Base-by-base conservation (phyloP, 2,113 vertebrate species). In the Pithys albifrons region DNA sequence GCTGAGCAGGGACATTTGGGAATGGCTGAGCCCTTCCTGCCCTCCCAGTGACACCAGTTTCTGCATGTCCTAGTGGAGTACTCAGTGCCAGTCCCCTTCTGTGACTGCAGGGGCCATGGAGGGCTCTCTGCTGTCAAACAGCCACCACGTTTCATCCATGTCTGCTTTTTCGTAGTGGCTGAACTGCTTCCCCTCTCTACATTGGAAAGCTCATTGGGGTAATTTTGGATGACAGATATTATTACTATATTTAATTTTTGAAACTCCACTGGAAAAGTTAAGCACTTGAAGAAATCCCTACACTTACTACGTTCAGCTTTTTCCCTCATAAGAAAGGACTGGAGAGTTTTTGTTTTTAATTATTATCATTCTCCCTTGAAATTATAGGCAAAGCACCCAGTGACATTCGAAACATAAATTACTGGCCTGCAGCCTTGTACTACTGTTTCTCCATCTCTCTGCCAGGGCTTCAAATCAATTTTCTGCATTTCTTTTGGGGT, bases 321-420 rank as follows among this genome's bases (percentile, higher is more conserved):
- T 98, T 97, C 91, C 93, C 93, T 96, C 31, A 14, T 97, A 96
- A 96, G 96, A 97, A 97, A 97, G 0, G 39, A 96, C 96, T 97
- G 96, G 96, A 97, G 97, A 98, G 96, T 97, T 97, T 97, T 96
- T 97, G 96, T 96, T 97, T 98, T 98, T 98, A 98, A 98, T 98
- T 98, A 98, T 98, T 98, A 98, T 98, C 97, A 97, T 98, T 97
- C 97, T 97, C 64, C 96, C 91, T 93, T 96, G 96, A 98, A 98
- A 98, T 98, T 98, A 98, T 81, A 98, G 98, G 97, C 97, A 97
- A 96, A 97, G 95, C 86, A 95, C 92, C 97, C 96, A 83, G 91
- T 97, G 97, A 97, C 97, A 98, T 98, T 98, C 76, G 87, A 98
- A 98, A 98, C 98, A 97, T 98, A 98, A 98, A 98, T 98, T 98